Evolutionary conservation across 2,797 vertebrate genomes (phyloP).

Genomic region (Trachops cirrhosus): DNA sequence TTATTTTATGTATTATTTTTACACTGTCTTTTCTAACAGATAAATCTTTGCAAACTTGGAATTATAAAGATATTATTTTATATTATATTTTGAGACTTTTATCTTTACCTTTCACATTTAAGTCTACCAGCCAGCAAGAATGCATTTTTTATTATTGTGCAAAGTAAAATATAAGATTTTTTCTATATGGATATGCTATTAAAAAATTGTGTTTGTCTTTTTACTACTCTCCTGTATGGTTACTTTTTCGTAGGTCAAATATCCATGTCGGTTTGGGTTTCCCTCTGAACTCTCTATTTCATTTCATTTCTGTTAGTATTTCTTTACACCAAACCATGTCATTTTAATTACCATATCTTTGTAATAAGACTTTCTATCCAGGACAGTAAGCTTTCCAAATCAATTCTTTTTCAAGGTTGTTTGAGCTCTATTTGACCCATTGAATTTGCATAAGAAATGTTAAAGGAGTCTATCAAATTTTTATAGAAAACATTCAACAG

Average conservation of each 20-base stretch:
- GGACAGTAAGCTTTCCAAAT: not conserved
- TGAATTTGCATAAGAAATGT: not conserved
- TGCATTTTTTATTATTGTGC: not conserved
- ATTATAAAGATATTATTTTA: not conserved
- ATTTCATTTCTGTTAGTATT: not conserved
- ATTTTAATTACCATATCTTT: not conserved
- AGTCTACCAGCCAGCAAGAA: not conserved
- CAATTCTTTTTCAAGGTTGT: not conserved
- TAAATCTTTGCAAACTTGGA: not conserved
- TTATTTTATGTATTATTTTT: not conserved
- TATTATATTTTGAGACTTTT: not conserved
- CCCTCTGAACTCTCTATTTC: not conserved
- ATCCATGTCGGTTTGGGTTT: not conserved
- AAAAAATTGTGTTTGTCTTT: not conserved
- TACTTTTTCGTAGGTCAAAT: not conserved
- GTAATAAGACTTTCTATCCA: not conserved
- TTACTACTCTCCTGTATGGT: not conserved
- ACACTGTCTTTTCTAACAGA: not conserved
- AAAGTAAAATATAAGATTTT: not conserved
- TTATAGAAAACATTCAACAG: not conserved
- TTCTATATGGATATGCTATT: not conserved
- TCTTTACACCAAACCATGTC: not conserved
- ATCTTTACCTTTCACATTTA: not conserved
- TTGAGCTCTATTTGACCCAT: not conserved
- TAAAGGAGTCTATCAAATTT: not conserved